These are phyloP conservation scores for Rhynchophorus ferrugineus DNA, from an alignment of 1,140 invertebrate genomes.

Conservation along the genomic window DNA sequence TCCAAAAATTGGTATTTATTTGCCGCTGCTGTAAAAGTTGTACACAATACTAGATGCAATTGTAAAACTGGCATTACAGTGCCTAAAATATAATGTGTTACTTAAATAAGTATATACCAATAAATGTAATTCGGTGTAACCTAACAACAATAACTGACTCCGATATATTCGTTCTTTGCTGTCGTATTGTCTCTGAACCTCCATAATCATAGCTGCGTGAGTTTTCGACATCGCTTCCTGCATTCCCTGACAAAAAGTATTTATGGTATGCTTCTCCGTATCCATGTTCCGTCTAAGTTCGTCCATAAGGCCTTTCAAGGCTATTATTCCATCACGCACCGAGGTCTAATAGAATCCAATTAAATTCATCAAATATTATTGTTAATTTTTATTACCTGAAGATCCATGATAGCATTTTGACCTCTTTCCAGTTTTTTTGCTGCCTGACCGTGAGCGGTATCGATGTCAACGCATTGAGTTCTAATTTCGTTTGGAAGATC, in stretches of 20 bases:
- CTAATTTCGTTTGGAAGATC: slow-evolving; percentile 57
- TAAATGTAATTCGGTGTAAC: slow-evolving; percentile 26
- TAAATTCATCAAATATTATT: no score
- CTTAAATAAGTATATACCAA: background rate
- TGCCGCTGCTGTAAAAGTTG: slow-evolving; percentile 57
- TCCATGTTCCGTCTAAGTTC: slow-evolving; percentile 59
- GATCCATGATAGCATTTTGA: slow-evolving; percentile 40
- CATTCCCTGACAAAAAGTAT: slow-evolving; percentile 58
- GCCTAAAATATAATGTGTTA: slow-evolving; percentile 38
- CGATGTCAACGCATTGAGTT: slow-evolving; percentile 62
- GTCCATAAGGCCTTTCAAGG: slow-evolving; percentile 58
- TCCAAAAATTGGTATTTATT: slow-evolving; percentile 68
- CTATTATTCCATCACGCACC: slow-evolving; percentile 54
- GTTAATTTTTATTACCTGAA: slow-evolving; percentile 24
- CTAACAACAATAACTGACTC: slow-evolving; percentile 51
- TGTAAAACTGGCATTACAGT: slow-evolving; percentile 58
- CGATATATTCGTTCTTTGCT: slow-evolving; percentile 57
- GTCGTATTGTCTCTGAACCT: slow-evolving; percentile 61
- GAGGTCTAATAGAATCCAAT: slow-evolving; percentile 42
- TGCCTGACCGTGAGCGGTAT: slow-evolving; percentile 61
- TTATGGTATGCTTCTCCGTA: slow-evolving; percentile 56
- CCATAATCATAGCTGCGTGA: slow-evolving; percentile 53
- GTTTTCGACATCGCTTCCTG: slow-evolving; percentile 59
- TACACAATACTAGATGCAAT: slow-evolving; percentile 58
- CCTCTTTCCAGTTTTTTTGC: slow-evolving; percentile 58